Evolutionary conservation across 2,113 vertebrate species (phyloP), one percentile per base, ranked within the genome.

Genomic region (Labeo catla): DNA sequence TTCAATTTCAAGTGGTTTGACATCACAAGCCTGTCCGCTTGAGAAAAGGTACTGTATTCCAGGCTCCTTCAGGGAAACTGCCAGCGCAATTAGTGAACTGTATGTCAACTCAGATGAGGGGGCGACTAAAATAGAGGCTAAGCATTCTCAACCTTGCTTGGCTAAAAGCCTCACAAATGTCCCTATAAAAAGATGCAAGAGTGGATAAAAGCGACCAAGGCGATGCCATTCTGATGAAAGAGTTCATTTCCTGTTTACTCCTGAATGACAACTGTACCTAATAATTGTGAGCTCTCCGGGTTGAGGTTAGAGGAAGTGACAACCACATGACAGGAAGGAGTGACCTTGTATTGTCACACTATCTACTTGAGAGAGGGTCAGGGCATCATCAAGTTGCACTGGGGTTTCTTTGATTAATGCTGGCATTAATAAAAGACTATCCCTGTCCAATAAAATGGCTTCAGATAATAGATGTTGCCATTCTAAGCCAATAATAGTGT

Each of bases 401-500:
- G 87, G 89, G 86, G 91, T 88, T 90, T 87, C 72, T 88, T 68
- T 94, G 92, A 94, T 94, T 91, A 95, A 91, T 89, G 90, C 84
- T 91, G 88, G 90, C 92, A 94, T 92, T 84, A 91, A 91, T 92
- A 93, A 93, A 93, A 92, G 91, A 89, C 90, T 77, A 91, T 89
- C 88, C 87, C 80, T 86, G 89, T 92, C 84, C 76, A 93, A 89
- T 89, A 90, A 92, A 92, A 92, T 86, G 90, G 93, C 88, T 92
- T 86, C 74, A 92, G 92, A 95, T 94, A 95, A 95, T 94, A 94
- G 91, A 95, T 94, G 94, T 93, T 93, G 91, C 93, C 93, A 93
- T 94, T 94, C 90, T 91, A 90, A 93, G 93, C 92, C 92, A 93
- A 95, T 94, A 95, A 94, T 95, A 94, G 91, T 93, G 92, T 94